Percentiles rank a stretch among this genome's conserved stretches.
phyloP scores from a whole-genome alignment of 64 coral and sea anemone species.

The Pachyseris speciosa region DNA sequence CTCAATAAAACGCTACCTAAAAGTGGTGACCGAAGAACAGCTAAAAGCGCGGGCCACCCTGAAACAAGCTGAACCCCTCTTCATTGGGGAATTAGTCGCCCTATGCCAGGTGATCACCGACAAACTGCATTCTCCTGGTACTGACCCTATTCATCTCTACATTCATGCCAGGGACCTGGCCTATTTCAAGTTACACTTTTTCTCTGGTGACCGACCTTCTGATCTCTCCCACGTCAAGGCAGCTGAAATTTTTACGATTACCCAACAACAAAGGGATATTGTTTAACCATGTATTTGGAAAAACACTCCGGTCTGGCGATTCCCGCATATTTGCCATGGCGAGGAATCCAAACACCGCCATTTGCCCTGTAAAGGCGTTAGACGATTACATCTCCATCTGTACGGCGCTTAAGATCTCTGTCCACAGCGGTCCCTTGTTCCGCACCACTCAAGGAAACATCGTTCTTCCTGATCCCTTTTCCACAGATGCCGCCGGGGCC shows the following conservation, averaged over 20 bases:
- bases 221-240: neutral
- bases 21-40: constrained; percentile 2
- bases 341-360: too few species aligned
- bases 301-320: too few species aligned
- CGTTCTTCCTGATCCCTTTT: too few species aligned
- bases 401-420: too few species aligned
- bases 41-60: constrained; percentile 2
- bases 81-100: neutral
- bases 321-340: too few species aligned
- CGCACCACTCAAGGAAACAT: too few species aligned
- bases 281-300: neutral
- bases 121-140: neutral
- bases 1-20: constrained; percentile 2
- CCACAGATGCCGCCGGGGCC: too few species aligned
- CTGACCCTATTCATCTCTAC: neutral
- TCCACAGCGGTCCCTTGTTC: too few species aligned
- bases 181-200: neutral
- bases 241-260: too few species aligned
- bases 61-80: constrained; percentile 10
- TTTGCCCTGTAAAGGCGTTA: too few species aligned
- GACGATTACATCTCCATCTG: too few species aligned
- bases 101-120: neutral
- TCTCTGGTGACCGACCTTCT: neutral
- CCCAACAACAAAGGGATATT: neutral
- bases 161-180: neutral